Percentiles rank a stretch among this genome's conserved stretches.
Conservation (phyloP, 2,888 invertebrate genomes). For the Ramazzottius varieornatus region DNA sequence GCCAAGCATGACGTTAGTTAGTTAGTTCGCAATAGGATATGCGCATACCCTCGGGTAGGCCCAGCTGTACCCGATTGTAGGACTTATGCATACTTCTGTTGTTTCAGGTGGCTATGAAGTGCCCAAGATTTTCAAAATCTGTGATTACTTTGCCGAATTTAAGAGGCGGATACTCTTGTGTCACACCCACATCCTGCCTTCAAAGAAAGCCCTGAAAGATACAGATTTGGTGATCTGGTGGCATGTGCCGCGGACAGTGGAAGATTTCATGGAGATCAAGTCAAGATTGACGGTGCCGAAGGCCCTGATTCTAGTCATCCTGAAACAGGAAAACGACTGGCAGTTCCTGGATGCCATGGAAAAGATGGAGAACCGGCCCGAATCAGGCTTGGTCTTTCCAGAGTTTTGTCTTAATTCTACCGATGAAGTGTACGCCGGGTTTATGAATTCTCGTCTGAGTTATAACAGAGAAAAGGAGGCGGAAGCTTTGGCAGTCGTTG, state of each 20-base stretch:
- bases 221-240: neutral
- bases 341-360: neutral
- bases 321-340: neutral
- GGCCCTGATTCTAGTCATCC: neutral
- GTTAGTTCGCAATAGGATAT: no score
- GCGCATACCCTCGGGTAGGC: no score
- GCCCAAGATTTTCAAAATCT: no score
- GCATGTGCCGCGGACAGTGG: neutral
- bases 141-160: neutral
- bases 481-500: no score
- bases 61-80: no score
- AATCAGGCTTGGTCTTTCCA: neutral
- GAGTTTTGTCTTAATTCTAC: neutral
- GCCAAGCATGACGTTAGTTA: no score
- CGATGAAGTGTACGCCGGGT: neutral
- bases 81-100: no score
- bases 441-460: no score
- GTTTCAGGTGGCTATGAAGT: no score
- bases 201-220: neutral
- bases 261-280: neutral
- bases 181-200: neutral
- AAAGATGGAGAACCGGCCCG: neutral
- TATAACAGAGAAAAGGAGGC: no score
- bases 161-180: neutral
- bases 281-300: neutral